A percentile compares a stretch with the other conserved stretches of the same genome.
These are phyloP conservation scores for Charadrius vociferus DNA, from an alignment of 2,113 vertebrate species.

Conservation along the genomic window DNA sequence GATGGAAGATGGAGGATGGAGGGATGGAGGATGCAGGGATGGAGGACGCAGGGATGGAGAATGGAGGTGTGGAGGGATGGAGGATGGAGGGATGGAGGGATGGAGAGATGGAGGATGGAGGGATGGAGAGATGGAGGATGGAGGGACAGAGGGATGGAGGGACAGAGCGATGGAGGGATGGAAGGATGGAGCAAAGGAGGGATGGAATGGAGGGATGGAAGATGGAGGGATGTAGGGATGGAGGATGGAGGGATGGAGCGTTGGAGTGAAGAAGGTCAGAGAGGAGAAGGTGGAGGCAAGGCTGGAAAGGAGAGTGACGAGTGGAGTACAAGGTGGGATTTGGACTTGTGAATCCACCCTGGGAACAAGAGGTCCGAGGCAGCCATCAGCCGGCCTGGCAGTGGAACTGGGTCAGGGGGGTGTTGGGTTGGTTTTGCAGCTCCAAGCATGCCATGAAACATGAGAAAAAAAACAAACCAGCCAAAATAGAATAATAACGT, in stretches of 20 bases:
- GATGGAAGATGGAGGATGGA: not conserved
- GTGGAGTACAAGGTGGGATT: fast-evolving
- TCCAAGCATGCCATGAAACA: too few relatives aligned
- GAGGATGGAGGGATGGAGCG: not conserved
- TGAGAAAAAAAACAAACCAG: not conserved
- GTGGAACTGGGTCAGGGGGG: not conserved
- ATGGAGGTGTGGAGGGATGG: not conserved
- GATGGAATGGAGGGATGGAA: not conserved
- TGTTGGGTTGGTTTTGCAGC: not conserved
- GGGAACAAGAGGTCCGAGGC: not conserved
- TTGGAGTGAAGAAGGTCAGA: not conserved
- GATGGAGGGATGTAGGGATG: not conserved
- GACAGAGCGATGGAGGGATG: not conserved
- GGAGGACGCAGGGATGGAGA: not conserved
- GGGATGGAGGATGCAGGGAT: not conserved
- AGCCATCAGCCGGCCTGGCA: fast-evolving
- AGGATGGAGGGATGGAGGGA: not conserved
- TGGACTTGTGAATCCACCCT: not conserved
- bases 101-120: not conserved
- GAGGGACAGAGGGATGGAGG: not conserved
- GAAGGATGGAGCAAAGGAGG: too few relatives aligned
- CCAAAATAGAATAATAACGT: not conserved
- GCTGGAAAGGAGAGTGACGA: not conserved
- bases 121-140: not conserved
- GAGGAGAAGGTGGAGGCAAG: not conserved